These are phyloP conservation scores for Anoplophora glabripennis DNA, from an alignment of 1,140 invertebrate species.

Conservation along the genomic window DNA sequence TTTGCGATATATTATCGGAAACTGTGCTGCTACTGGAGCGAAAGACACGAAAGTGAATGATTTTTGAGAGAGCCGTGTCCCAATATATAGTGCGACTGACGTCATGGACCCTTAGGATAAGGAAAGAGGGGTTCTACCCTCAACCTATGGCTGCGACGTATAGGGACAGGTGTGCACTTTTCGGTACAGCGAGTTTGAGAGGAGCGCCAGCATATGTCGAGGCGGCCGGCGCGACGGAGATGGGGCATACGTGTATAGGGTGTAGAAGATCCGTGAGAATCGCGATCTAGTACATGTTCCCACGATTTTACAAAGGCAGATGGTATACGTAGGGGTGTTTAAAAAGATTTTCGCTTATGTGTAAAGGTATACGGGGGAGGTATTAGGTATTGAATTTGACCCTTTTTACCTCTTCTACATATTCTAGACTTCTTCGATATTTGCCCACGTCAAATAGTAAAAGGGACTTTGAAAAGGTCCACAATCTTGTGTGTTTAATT, in stretches of 20 bases:
- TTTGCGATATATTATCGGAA: conserved; percentile 3
- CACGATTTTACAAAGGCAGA: conserved; percentile 47
- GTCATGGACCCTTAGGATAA: conserved; percentile 44
- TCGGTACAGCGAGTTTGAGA: conserved; percentile 23
- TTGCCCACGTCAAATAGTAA: conserved; percentile 1
- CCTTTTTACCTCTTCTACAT: conserved; percentile 29
- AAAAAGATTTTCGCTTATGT: conserved; percentile 28
- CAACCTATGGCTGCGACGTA: conserved; percentile 41
- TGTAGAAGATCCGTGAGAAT: conserved; percentile 47
- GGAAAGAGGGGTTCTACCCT: conserved; percentile 30
- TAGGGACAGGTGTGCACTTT: conserved; percentile 48
- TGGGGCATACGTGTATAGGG: conserved; percentile 33
- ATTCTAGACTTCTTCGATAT: conserved; percentile 12
- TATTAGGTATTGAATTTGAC: conserved; percentile 18
- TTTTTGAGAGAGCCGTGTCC: conserved; percentile 5
- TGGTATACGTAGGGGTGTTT: conserved; percentile 47
- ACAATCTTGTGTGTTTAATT: conserved; percentile 8
- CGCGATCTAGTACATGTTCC: conserved; percentile 43
- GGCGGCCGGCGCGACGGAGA: conserved; percentile 29
- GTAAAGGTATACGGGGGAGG: conserved; percentile 6
- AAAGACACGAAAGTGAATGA: conserved; percentile 29
- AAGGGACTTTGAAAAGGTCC: conserved; percentile 12
- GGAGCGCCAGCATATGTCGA: conserved; percentile 30
- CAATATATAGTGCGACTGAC: conserved; percentile 41
- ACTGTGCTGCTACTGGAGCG: background rate